Percentiles rank a stretch among this genome's conserved stretches.
These are phyloP conservation scores for Beris chalybata DNA, from an alignment of 2,888 invertebrate species.

Conservation along the genomic window DNA sequence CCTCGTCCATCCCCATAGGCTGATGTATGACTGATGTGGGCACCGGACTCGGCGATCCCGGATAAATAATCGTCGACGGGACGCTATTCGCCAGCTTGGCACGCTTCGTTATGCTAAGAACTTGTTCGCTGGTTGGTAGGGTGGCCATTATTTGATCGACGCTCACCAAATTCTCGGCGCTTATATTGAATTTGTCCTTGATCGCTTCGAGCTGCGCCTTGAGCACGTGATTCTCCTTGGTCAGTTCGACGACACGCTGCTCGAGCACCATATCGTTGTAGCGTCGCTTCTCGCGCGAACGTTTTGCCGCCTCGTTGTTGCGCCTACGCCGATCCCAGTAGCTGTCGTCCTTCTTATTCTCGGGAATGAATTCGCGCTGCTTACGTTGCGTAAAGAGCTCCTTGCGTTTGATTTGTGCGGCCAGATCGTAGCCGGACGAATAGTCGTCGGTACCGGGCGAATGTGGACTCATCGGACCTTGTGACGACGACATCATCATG, in stretches of 20 bases:
- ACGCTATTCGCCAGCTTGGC: constrained; percentile 55
- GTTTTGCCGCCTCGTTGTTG: constrained; percentile 96
- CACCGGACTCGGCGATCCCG: constrained; percentile 61
- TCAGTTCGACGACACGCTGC: constrained; percentile 88
- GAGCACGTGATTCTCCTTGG: constrained; percentile 92
- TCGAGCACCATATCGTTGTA: constrained; percentile 97
- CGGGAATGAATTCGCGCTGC: constrained; percentile 95
- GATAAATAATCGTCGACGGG: constrained; percentile 61
- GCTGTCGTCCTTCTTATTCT: constrained; percentile 93
- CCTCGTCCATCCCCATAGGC: constrained; percentile 50
- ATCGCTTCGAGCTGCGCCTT: constrained; percentile 91
- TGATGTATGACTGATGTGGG: constrained; percentile 66
- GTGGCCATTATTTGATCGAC: constrained; percentile 87
- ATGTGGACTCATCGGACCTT: constrained; percentile 22
- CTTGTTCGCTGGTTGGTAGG: constrained; percentile 81
- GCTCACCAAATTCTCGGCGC: constrained; percentile 82
- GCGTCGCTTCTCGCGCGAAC: constrained; percentile 93
- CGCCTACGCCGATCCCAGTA: constrained; percentile 96
- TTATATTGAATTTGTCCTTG: constrained; percentile 89
- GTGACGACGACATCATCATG: constrained; percentile 9
- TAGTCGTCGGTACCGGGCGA: constrained; percentile 26
- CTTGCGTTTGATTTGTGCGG: constrained; percentile 64
- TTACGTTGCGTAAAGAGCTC: constrained; percentile 88
- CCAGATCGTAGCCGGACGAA: constrained; percentile 36
- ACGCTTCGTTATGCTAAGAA: constrained; percentile 80